phyloP scores from a whole-genome alignment of 1,140 invertebrate species.

The Trichoplusia ni region DNA sequence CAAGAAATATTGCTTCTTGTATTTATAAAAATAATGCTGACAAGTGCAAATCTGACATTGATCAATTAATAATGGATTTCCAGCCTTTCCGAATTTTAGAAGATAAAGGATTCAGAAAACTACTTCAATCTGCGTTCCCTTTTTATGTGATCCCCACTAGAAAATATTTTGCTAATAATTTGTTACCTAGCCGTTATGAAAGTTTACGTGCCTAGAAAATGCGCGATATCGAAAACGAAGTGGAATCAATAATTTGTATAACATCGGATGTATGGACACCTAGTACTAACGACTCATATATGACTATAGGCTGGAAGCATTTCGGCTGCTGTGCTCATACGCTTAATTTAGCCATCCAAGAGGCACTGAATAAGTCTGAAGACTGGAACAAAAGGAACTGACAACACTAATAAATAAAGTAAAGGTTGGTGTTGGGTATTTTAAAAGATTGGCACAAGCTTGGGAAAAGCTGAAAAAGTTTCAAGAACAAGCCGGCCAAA shows the following conservation, averaged over 20 bases:
- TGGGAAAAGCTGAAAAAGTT: slow-evolving; percentile 35
- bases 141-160: slow-evolving; percentile 7
- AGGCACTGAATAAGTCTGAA: background rate
- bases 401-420: slow-evolving; percentile 20
- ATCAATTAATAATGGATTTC: slow-evolving; percentile 15
- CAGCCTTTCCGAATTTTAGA: slow-evolving; percentile 17
- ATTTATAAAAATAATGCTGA: slow-evolving; percentile 13
- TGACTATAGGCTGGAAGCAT: slow-evolving; percentile 11
- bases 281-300: slow-evolving; percentile 15
- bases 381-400: no score
- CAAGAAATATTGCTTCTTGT: background rate
- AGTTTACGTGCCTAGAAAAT: background rate
- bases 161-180: slow-evolving; percentile 29
- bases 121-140: slow-evolving; percentile 8
- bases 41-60: slow-evolving; percentile 20
- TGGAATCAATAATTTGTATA: slow-evolving; percentile 6
- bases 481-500: slow-evolving; percentile 17
- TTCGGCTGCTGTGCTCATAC: slow-evolving; percentile 12
- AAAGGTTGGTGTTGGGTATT: slow-evolving; percentile 28
- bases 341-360: slow-evolving; percentile 10
- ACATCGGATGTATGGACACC: slow-evolving; percentile 21
- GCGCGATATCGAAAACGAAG: background rate
- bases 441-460: slow-evolving; percentile 32
- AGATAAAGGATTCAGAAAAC: slow-evolving; percentile 25
- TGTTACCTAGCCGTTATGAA: slow-evolving; percentile 27